These are phyloP conservation scores for Neotoma lepida DNA, from an alignment of 2,113 vertebrate species.

Conservation along the genomic window DNA sequence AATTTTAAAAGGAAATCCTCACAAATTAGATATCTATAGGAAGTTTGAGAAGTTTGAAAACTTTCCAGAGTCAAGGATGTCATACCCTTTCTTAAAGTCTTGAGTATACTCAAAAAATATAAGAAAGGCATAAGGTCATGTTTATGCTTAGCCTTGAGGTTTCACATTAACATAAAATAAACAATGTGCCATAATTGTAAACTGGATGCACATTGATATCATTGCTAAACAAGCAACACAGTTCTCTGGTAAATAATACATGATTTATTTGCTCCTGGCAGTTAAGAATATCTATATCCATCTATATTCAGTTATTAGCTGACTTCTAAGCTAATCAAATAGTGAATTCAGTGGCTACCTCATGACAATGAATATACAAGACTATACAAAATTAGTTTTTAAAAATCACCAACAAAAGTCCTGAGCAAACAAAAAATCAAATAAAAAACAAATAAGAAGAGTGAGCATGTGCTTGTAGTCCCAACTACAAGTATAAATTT, in stretches of 20 bases:
- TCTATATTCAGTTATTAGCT: background rate
- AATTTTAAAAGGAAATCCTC: background rate
- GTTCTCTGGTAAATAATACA: background rate
- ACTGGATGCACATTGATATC: background rate
- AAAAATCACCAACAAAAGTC: constrained; percentile 38
- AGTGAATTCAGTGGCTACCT: background rate
- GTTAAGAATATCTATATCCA: constrained; percentile 24
- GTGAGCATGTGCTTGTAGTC: background rate
- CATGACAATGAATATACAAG: background rate
- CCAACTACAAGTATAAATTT: background rate
- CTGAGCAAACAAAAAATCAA: background rate
- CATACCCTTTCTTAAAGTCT: background rate
- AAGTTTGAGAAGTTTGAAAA: constrained; percentile 1
- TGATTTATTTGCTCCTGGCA: background rate
- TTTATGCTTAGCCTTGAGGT: background rate
- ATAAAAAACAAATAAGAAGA: background rate
- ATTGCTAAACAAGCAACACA: background rate
- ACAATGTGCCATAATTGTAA: background rate
- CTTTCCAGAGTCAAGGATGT: background rate
- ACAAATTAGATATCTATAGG: background rate
- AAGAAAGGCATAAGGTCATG: background rate
- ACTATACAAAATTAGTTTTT: background rate
- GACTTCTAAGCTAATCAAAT: background rate
- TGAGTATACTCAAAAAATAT: background rate
- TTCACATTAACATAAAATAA: background rate